These are phyloP conservation scores for Syngnathoides biaculeatus DNA, from an alignment of 2,113 vertebrate species.

Conservation along the genomic window DNA sequence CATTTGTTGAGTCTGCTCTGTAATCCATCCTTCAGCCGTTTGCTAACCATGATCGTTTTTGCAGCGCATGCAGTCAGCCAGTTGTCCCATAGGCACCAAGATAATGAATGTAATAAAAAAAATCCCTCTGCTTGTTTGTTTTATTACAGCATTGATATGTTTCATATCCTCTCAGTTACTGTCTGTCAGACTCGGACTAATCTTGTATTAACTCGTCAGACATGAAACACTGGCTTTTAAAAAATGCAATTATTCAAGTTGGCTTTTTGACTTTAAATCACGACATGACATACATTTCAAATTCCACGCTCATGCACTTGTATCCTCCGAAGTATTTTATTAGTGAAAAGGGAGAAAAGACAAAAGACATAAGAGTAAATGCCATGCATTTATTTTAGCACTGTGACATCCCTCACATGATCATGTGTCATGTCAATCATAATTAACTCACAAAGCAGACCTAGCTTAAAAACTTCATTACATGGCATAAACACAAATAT, in stretches of 20 bases:
- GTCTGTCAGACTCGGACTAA: neutral
- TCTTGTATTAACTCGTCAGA: neutral
- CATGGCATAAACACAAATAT: conserved; percentile 50
- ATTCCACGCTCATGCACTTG: too few relatives aligned
- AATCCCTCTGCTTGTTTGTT: neutral
- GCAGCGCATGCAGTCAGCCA: too few relatives aligned
- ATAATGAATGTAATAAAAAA: neutral
- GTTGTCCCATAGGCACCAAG: neutral
- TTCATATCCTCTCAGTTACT: neutral
- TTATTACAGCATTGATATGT: neutral
- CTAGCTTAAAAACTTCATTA: conserved; percentile 25
- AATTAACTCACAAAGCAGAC: conserved; percentile 35
- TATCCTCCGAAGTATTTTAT: neutral
- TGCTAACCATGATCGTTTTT: too few relatives aligned
- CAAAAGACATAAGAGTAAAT: conserved; percentile 41
- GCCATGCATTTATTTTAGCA: conserved; percentile 69
- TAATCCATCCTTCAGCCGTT: too few relatives aligned
- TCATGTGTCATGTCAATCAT: conserved; percentile 29
- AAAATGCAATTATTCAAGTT: neutral
- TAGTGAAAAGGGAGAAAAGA: conserved; percentile 9
- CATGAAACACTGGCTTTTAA: neutral
- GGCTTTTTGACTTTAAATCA: neutral
- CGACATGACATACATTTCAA: neutral
- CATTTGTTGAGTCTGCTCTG: too few relatives aligned
- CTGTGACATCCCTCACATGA: conserved; percentile 42